Evolutionary conservation across 2,888 invertebrate species (phyloP), one percentile per base, ranked within the genome.

Genomic region (Leucozona laternaria): DNA sequence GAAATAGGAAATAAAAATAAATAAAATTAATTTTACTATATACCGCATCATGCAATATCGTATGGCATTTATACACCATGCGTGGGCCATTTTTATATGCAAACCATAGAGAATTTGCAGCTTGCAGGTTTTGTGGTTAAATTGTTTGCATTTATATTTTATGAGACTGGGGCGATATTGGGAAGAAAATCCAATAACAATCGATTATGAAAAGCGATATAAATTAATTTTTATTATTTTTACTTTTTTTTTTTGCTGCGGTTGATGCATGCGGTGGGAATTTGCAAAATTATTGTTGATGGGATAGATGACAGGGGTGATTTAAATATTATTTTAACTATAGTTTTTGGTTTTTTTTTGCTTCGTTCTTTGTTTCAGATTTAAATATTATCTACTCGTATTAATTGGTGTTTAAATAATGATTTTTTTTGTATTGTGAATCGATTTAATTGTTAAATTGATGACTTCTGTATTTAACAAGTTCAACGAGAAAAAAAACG

Each of bases 181-280:
- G 10, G 76, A 80, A 20, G 76, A 72, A 66, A 71, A 48, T 57
- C 72, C 79, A 76, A 85, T 80, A 66, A 71, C 53, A 72, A 40
- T 68, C 66, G 71, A 50, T 72, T 76, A 60, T 37, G 60, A 15
- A 60, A 60, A 60, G 15, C 71, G 31, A 72, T 76, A 66, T 55
- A 37, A 85, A 85, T 80, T 77, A 76, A 77, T 80, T 85, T 85
- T 55, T 72, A 60, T 80, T 66, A 25, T 71, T 79, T 64, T 31
- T n/a, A 0, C 13, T 13, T 7, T 22, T 50, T 50, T 13, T 53
- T 15, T 25, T 15, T 53, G 2, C 2, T 79, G 84, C 10, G 75
- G 79, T 43, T 48, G n/a, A n/a, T n/a, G n/a, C 20, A 40, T 64
- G 28, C 17, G 22, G 15, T 60, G 40, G 20, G 20, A 17, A 66